Percentiles rank a stretch among this genome's conserved stretches.
Conservation (phyloP, 1,140 invertebrate genomes). For the Megathymus violae region DNA sequence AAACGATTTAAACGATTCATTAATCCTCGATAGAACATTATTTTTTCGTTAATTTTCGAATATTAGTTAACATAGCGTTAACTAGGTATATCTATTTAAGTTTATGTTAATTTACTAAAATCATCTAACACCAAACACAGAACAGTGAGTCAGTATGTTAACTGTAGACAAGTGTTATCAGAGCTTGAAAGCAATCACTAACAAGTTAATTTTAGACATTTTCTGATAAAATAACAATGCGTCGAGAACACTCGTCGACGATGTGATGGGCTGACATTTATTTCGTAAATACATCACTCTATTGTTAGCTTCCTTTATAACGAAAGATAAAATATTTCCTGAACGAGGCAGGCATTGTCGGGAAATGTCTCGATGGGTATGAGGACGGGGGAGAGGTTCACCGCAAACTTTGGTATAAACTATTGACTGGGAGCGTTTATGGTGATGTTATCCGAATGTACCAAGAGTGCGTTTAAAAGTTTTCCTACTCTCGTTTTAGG, state of each 20-base stretch:
- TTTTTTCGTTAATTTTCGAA: no score
- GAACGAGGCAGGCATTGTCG: conserved; percentile 63
- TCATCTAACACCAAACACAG: no score
- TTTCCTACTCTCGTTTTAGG: no score
- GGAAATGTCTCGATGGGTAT: conserved; percentile 58
- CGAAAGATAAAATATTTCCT: conserved; percentile 79
- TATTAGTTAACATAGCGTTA: no score
- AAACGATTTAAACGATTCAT: no score
- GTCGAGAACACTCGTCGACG: conserved; percentile 48
- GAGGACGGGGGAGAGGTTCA: conserved; percentile 35
- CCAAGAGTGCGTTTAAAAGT: no score
- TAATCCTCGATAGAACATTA: no score
- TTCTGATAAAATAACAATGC: conserved; percentile 38
- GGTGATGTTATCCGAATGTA: no score
- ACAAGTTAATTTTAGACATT: conserved; percentile 30
- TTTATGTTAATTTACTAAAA: no score
- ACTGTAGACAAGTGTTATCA: no score
- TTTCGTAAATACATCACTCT: conserved; percentile 73
- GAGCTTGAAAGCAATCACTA: not conserved
- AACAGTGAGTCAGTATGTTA: no score
- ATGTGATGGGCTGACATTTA: conserved; percentile 75
- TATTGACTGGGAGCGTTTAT: conserved; percentile 1
- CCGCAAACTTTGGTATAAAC: conserved; percentile 28
- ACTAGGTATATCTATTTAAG: no score
- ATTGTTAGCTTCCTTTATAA: conserved; percentile 76